phyloP scores from a whole-genome alignment of 2,888 invertebrate genomes.

The Branchellion lobata region DNA sequence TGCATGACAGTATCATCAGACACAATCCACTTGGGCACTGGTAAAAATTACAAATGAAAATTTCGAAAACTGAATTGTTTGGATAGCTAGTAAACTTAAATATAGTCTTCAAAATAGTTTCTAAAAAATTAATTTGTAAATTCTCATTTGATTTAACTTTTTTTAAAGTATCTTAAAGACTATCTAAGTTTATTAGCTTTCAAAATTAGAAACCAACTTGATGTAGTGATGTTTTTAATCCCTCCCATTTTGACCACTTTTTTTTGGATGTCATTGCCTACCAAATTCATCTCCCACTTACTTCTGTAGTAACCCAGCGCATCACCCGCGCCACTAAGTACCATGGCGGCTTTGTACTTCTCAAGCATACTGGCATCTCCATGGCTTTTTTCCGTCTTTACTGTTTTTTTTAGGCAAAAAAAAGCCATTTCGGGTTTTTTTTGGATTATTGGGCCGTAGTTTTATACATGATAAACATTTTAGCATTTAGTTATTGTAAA shows the following conservation, averaged over 20 bases:
- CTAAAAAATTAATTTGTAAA: too few species aligned
- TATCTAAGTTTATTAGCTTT: not conserved
- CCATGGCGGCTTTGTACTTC: constrained; percentile 37
- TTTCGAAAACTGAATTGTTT: too few species aligned
- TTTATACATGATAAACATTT: too few species aligned
- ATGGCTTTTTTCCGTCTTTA: not conserved
- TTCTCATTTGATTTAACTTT: too few species aligned
- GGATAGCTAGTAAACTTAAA: too few species aligned
- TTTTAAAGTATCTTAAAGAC: too few species aligned
- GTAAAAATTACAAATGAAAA: too few species aligned
- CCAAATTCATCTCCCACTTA: constrained; percentile 24
- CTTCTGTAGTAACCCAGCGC: constrained; percentile 25
- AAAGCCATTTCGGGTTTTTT: too few species aligned
- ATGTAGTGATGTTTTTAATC: constrained; percentile 4
- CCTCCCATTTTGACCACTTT: constrained; percentile 27
- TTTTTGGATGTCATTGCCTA: constrained; percentile 24
- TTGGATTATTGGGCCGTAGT: too few species aligned
- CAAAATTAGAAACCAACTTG: not conserved
- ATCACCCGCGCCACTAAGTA: constrained; percentile 27
- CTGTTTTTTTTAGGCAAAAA: too few species aligned
- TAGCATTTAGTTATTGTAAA: too few species aligned
- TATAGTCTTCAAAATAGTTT: too few species aligned
- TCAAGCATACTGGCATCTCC: not conserved
- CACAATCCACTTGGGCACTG: constrained; percentile 56
- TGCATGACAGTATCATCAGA: constrained; percentile 62